Evolutionary conservation across 2,888 invertebrate genomes (phyloP), one percentile per base, ranked within the genome.

Genomic region (Tridacna gigas): DNA sequence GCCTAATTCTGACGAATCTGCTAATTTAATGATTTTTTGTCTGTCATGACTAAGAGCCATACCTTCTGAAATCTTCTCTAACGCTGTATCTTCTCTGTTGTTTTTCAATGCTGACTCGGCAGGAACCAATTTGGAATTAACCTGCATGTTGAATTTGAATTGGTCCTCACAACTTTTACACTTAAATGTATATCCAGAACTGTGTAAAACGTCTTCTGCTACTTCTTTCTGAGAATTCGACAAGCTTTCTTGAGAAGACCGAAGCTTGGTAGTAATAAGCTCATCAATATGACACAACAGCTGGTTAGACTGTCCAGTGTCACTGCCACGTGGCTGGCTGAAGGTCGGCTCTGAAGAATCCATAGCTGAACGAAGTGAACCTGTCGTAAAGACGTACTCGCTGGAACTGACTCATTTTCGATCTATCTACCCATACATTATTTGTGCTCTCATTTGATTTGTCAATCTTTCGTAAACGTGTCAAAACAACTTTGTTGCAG

Each of bases 121-220:
- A 26, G 13, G 20, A 12, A 5, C n/a, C 4, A 65, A n/a, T 26
- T 65, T 65, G 2, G 20, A 5, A 13, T 65, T n/a, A 5, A 65
- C 65, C 65, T 65, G 65, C 25, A 12, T 5, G n/a, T 65, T 65
- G n/a, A 65, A 65, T 65, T n/a, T 22, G 15, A 65, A 65, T 65
- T 65, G 65, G 65, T 65, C 65, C 25, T 65, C 65, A 25, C 65
- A 65, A 65, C 65, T 65, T 22, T 65, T 65, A 11, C 65, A 4
- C 15, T 65, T 65, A 26, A 65, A 65, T 12, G 65, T 65, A 22
- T 65, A 65, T 26, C 25, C n/a, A 11, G 65, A n/a, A 20, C 11
- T 13, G 13, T n/a, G 13, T 26, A 22, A 65, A 11, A 22, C 65
- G 20, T 12, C 25, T 65, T 65, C 65, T 5, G 65, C 65, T 9